Base-by-base conservation (phyloP, 1,140 invertebrate species). In the Trichogramma pretiosum region DNA sequence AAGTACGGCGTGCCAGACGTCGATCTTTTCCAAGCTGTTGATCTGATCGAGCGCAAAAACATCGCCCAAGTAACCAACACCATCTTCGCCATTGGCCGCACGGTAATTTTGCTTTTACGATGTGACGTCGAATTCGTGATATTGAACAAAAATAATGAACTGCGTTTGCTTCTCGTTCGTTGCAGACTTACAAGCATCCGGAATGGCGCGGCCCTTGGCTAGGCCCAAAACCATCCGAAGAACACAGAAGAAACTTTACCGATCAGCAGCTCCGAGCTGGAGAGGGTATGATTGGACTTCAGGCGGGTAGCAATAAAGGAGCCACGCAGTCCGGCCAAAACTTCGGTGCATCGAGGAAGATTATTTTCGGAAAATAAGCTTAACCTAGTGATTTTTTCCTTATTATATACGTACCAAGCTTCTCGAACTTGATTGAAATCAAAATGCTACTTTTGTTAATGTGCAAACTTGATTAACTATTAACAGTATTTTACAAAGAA, bases 1-100 rank as follows among this genome's bases (percentile, higher is more conserved):
- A 78, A 77, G 18, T 94, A 94, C 64, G 93, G 93, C 53, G 92
- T 96, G 10, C 79, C 86, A 14, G 89, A 93, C 54, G 83, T 93
- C 39, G 93, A 98, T 69, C 80, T 95, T 1, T 98, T 98, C 79
- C 93, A 98, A 74, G 93, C 93, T 9, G 90, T 94, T 28, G 93
- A 96, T 69, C 75, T 98, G 24, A 95, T 87, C 72, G 93, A 96
- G 63, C 86, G 85, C 72, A 93, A 95, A 68, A 93, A 96, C 66
- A 93, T 97, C 62, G 83, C 86, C 16, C 82, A 86, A 66, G 92
- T 98, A 9, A 93, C 92, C 45, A 90, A 88, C 70, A 93, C 89
- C 56, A 84, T 97, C 50, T 93, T 89, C 64, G 89, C 93, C 26
- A 77, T 97, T 42, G 93, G 90, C 50, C 83, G 93, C 70, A 81